phyloP scores from a whole-genome alignment of 2,888 invertebrate genomes.

The Eudasyphora cyanicolor region DNA sequence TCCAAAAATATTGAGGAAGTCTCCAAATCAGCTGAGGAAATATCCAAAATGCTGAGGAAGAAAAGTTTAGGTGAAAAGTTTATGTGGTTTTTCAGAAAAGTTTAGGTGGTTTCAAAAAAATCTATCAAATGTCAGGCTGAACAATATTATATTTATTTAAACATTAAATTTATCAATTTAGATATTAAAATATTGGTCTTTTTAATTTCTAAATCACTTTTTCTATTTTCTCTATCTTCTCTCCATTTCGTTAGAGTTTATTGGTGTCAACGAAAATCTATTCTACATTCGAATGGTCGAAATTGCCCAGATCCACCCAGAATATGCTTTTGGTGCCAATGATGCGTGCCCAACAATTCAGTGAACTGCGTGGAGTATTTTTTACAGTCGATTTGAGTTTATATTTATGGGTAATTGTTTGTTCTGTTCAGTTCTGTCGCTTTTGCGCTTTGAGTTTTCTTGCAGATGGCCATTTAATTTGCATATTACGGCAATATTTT shows the following conservation, averaged over 20 bases:
- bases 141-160: background rate
- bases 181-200: background rate
- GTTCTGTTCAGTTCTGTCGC: too few species aligned
- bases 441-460: too few species aligned
- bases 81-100: too few species aligned
- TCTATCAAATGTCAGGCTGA: too few species aligned
- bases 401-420: slow-evolving; percentile 56
- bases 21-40: too few species aligned
- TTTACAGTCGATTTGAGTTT: slow-evolving; percentile 55
- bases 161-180: background rate
- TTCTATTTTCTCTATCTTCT: background rate
- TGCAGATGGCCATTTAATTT: background rate
- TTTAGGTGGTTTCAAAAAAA: too few species aligned
- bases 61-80: too few species aligned
- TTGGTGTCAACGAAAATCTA: slow-evolving; percentile 50
- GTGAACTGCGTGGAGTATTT: slow-evolving; percentile 38
- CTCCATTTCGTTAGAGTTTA: slow-evolving; percentile 38
- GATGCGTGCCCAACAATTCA: slow-evolving; percentile 44
- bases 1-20: too few species aligned
- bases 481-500: background rate
- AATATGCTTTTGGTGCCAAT: slow-evolving; percentile 51
- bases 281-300: slow-evolving; percentile 48
- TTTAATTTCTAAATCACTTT: background rate
- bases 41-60: too few species aligned
- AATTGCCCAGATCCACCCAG: slow-evolving; percentile 29